Evolutionary conservation across 2,113 vertebrate species (phyloP).

Genomic region (Spermophilus dauricus): DNA sequence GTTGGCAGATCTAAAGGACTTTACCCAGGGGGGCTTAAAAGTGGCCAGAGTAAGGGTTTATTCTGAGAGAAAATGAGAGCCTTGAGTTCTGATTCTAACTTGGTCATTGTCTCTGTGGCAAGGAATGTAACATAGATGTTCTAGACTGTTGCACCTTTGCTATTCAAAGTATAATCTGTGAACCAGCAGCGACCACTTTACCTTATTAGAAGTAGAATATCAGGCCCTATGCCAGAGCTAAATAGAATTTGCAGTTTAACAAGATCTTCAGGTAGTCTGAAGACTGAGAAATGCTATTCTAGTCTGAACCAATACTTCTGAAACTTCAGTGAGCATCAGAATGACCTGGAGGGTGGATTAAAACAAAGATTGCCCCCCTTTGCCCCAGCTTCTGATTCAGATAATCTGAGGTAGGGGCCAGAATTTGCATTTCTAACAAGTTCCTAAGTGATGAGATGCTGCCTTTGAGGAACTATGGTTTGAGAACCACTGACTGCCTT

Average conservation of each 20-base stretch:
- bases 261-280: constrained; percentile 40
- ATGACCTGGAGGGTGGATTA: constrained; percentile 9
- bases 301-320: background rate
- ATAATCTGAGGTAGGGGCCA: background rate
- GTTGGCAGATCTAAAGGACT: constrained; percentile 2
- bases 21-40: background rate
- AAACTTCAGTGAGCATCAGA: constrained; percentile 16
- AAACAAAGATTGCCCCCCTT: background rate
- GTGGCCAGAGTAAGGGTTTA: background rate
- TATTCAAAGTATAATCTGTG: constrained; percentile 8
- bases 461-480: background rate
- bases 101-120: background rate
- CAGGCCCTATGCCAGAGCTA: background rate
- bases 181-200: background rate
- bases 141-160: background rate
- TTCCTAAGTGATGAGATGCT: constrained; percentile 3
- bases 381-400: constrained; percentile 24
- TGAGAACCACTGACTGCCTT: background rate
- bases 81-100: background rate
- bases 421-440: constrained; percentile 42
- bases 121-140: background rate
- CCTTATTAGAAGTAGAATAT: constrained; percentile 22
- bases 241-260: background rate
- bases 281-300: constrained; percentile 10
- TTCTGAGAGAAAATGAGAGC: background rate